Evolutionary conservation across 2,888 invertebrate species (phyloP), one percentile per base, ranked within the genome.

Genomic region (Osmoderma eremita): DNA sequence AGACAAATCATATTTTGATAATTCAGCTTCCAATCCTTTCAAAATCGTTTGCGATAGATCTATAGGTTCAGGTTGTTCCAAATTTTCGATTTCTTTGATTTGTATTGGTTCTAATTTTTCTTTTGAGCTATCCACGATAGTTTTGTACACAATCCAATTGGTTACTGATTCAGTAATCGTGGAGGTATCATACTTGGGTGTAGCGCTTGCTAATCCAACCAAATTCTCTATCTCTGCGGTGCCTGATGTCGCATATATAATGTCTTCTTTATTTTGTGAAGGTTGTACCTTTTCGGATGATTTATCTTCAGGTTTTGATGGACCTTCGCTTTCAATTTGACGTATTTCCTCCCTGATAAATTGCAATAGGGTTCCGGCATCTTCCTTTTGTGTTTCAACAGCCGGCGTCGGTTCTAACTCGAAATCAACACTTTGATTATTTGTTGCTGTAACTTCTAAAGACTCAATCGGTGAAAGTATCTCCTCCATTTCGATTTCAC

Each of bases 1-100:
- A 15, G 69, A 58, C 10, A 73, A 30, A 67, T 75, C 68, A 63
- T 75, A 72, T 41, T 68, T 63, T 3, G 75, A 73, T 39, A 73
- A 61, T 69, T 76, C 75, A 5, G 54, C 5, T 10, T 42, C 20
- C n/a, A 65, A 63, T 13, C 54, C 65, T 48, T 51, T 15, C 22
- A 65, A 56, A 13, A 42, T 13, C 17, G 13, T 3, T 6, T 58
- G 45, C 8, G 10, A 24, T 10, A 22, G 13, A 6, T 45, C 58
- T 17, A 45, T 4, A 2, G 41, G 45, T 63, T 65, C 17, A 15
- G 45, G 41, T 24, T 64, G 17, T 8, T 56, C 20, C 39, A 54
- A 18, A 3, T 18, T 12, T 20, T 18, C 18, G 5, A 41, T 20
- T 54, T 54, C 54, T 20, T 13, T 20, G 12, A 38, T 12, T 39